Evolutionary conservation across 2,888 invertebrate species (phyloP), one percentile per base, ranked within the genome.

Genomic region (Eristalis intricaria): DNA sequence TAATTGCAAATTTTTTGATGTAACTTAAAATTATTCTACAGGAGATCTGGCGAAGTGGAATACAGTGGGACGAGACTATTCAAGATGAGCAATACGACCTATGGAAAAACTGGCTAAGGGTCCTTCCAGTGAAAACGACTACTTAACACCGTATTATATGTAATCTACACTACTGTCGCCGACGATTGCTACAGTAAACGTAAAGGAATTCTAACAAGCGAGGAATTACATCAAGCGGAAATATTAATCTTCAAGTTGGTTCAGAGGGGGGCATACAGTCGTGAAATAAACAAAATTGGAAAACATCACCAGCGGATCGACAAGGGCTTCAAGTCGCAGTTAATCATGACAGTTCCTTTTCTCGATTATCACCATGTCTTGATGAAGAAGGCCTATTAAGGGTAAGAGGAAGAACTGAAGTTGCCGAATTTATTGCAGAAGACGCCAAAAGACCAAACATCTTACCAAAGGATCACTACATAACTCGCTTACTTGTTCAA

Each of bases 41-140:
- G 13, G 40, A 40, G 40, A 40, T 40, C 40, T 40, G 40, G 13
- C 40, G 40, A 40, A 56, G 38, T 38, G 26, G 69, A 77, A 7
- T 40, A 40, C 40, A 40, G 64, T 40, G 40, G 40, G 40, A 40
- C 1, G 40, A 40, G 40, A 40, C 11, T n/a, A n/a, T n/a, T n/a
- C n/a, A n/a, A n/a, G n/a, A n/a, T n/a, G n/a, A n/a, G n/a, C n/a
- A n/a, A n/a, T 40, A 40, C 22, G 35, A 32, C 0, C 60, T 35
- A 43, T 90, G 89, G 90, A n/a, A 23, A 56, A 19, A 19, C 19
- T 91, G 89, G 90, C 26, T 89, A 1, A n/a, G 76, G 60, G 68
- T 89, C 5, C 64, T 89, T n/a, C 23, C 76, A 8, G 32, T 43
- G 13, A 40, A 68, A 11, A 8, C 15, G 23, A 19, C 10, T 74